phyloP scores from a whole-genome alignment of 2,113 vertebrate genomes.

The Puffinus mauretanicus region DNA sequence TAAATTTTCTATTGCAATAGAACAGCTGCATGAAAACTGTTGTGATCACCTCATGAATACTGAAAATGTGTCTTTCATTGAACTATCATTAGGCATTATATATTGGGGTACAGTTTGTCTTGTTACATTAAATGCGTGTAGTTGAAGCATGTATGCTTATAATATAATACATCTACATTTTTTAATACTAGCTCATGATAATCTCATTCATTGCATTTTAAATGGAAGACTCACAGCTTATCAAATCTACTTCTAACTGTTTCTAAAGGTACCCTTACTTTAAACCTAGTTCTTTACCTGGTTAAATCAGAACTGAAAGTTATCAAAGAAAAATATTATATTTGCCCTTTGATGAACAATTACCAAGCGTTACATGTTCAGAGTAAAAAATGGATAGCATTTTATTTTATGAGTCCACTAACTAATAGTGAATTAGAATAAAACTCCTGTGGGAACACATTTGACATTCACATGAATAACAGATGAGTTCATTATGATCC shows the following conservation, averaged over 20 bases:
- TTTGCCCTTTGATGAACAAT: constrained; percentile 48
- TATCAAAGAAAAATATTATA: constrained; percentile 17
- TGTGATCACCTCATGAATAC: neutral
- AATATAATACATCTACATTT: neutral
- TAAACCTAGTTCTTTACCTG: neutral
- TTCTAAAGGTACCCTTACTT: constrained; percentile 2
- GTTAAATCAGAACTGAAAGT: constrained; percentile 34
- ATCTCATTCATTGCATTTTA: constrained; percentile 7
- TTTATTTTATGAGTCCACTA: constrained; percentile 67
- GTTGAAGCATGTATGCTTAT: neutral
- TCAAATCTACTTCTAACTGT: neutral
- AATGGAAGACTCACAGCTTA: neutral
- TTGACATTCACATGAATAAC: constrained; percentile 72
- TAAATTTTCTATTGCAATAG: constrained; percentile 6
- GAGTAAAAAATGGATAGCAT: constrained; percentile 50
- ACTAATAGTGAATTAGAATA: constrained; percentile 70
- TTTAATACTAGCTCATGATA: neutral
- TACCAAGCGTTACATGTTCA: constrained; percentile 40
- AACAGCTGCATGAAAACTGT: constrained; percentile 6
- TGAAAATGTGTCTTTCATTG: neutral
- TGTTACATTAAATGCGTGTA: neutral
- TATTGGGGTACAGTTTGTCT: neutral
- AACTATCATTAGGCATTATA: neutral
- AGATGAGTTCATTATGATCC: constrained; percentile 70
- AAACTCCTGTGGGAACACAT: constrained; percentile 59